phyloP scores from a whole-genome alignment of 2,888 invertebrate genomes.

The Mystacides longicornis region DNA sequence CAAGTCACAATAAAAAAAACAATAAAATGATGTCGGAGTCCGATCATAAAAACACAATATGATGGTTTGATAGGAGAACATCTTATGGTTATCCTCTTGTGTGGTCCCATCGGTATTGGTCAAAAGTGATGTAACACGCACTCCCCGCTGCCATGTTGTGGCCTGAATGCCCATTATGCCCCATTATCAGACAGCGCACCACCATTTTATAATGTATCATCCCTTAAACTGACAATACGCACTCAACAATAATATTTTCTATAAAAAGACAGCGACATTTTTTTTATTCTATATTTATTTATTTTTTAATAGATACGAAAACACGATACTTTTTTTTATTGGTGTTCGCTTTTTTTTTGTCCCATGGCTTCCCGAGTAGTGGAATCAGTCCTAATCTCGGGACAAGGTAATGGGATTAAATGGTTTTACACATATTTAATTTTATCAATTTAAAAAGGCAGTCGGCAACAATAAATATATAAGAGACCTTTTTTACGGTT shows the following conservation, averaged over 20 bases:
- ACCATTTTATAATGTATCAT: not conserved
- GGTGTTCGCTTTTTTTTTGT: not conserved
- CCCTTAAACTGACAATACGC: not conserved
- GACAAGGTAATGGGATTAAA: not conserved
- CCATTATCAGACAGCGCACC: not conserved
- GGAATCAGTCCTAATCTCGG: too few relatives aligned
- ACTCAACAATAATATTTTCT: slow-evolving; percentile 1
- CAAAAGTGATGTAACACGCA: not conserved
- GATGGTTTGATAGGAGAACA: too few relatives aligned
- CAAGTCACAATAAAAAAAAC: too few relatives aligned
- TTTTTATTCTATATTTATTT: not conserved
- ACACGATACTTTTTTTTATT: not conserved
- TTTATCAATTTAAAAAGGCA: too few relatives aligned
- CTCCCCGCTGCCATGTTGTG: slow-evolving; percentile 6
- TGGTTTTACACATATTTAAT: not conserved
- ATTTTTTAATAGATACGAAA: slow-evolving; percentile 1
- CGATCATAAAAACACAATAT: too few relatives aligned
- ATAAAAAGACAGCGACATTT: not conserved
- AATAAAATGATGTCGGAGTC: too few relatives aligned
- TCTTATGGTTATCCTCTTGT: not conserved
- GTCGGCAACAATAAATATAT: too few relatives aligned
- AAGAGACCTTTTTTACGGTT: too few relatives aligned
- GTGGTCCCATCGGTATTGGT: slow-evolving; percentile 6
- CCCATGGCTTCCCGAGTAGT: too few relatives aligned
- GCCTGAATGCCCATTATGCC: slow-evolving; percentile 2